Evolutionary conservation across 1,140 invertebrate species (phyloP), one percentile per base, ranked within the genome.

Genomic region (Drepana arcuata): DNA sequence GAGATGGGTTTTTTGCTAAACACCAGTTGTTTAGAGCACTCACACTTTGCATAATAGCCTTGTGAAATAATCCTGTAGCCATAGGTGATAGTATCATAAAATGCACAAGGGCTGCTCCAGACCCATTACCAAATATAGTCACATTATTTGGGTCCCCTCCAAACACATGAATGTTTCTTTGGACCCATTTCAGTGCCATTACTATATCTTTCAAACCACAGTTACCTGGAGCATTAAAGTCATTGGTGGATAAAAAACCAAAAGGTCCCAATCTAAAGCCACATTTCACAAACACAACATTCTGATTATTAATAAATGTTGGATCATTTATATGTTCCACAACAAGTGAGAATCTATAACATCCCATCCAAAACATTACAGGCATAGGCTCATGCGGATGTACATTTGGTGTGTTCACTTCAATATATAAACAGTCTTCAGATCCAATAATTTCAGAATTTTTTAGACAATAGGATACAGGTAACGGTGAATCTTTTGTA

Each of bases 151-250:
- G 80, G 51, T 90, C 85, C 2, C 89, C 89, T 41, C 85, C 83
- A 66, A 91, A 90, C 13, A 41, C 25, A 16, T 31, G 42, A 25
- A 90, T 89, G 53, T 89, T 89, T 33, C 77, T 79, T 58, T 87
- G 78, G 7, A 90, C 69, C 86, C 88, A 91, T 68, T 87, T 80
- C 28, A 91, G 47, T 2, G 85, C 86, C 42, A 86, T 47, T 2
- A 86, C 62, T 61, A 89, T 84, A 57, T 91, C 89, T 71, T 87
- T 88, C 32, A 90, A 46, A 4, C 88, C 88, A 66, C 79, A 84
- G 65, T 90, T 90, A 18, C 89, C 88, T 7, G 84, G 74, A 6
- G 83, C 80, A 16, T 47, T 52, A 16, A 70, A 62, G 10, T 78
- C 71, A 47, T 72, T 69, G 2, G 65, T 60, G 10, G 78, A 75